phyloP scores from a whole-genome alignment of 2,113 vertebrate species.

The Melanerpes formicivorus region DNA sequence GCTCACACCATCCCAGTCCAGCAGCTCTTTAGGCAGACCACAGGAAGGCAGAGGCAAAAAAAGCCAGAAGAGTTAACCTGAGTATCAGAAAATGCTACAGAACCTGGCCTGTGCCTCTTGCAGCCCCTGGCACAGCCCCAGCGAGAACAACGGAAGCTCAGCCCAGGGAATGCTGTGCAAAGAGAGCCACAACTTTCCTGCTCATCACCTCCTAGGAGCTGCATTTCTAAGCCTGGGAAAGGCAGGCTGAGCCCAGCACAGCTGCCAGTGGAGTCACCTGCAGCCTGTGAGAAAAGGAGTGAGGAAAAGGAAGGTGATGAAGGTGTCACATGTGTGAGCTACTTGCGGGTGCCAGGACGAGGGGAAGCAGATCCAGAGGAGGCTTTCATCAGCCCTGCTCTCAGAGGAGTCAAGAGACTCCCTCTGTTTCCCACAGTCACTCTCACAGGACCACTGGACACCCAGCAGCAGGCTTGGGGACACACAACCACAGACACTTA shows the following conservation, averaged over 20 bases:
- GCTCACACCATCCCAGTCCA: background rate
- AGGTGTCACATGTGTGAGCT: background rate
- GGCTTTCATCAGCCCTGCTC: background rate
- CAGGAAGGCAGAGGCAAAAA: background rate
- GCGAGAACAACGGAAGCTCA: slow-evolving; percentile 16
- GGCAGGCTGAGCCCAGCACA: background rate
- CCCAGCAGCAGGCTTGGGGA: background rate
- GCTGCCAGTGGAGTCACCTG: background rate
- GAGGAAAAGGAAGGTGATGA: background rate
- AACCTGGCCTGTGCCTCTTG: slow-evolving; percentile 45
- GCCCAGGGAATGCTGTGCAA: background rate
- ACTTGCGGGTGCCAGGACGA: background rate
- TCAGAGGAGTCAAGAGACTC: background rate
- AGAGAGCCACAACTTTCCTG: background rate
- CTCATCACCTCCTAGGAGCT: background rate
- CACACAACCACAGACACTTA: background rate
- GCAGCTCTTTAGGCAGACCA: background rate
- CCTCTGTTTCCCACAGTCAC: background rate
- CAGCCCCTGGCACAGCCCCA: slow-evolving; percentile 70
- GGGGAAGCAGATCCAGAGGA: background rate
- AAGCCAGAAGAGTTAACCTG: slow-evolving; percentile 57
- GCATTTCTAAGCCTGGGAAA: background rate
- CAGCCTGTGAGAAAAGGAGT: background rate
- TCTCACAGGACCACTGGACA: background rate
- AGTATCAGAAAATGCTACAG: slow-evolving; percentile 73